These are phyloP conservation scores for Crotalus horridus DNA, from an alignment of 2,113 vertebrate species.

Conservation along the genomic window DNA sequence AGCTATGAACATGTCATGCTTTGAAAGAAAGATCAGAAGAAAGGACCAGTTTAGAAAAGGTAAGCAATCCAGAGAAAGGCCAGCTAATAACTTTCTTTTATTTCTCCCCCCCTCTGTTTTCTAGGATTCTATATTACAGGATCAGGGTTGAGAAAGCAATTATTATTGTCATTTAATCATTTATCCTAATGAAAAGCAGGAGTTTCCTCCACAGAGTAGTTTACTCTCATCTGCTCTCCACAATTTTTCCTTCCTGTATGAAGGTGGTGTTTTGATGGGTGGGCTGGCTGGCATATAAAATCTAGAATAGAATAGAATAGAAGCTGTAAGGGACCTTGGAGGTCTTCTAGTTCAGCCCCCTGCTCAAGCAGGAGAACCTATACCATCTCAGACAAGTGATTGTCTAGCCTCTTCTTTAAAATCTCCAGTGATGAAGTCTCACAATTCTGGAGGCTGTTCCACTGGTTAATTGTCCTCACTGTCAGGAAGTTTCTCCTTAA, in stretches of 20 bases:
- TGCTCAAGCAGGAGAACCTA: too few species aligned
- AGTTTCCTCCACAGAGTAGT: background rate
- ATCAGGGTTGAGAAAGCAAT: background rate
- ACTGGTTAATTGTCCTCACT: too few species aligned
- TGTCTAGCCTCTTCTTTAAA: too few species aligned
- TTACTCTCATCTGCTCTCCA: background rate
- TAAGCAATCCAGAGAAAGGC: background rate
- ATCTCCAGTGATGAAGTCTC: too few species aligned
- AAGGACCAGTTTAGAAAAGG: background rate
- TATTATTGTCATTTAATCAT: background rate
- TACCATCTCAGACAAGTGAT: too few species aligned
- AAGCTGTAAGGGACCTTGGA: too few species aligned
- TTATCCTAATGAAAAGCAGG: background rate
- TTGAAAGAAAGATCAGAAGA: background rate
- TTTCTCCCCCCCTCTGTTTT: background rate
- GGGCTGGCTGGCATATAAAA: background rate
- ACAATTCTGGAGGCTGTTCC: too few species aligned
- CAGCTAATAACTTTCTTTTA: background rate
- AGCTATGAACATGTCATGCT: background rate
- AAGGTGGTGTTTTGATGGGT: background rate
- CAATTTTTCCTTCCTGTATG: background rate
- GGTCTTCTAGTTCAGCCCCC: too few species aligned
- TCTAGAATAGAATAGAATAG: background rate
- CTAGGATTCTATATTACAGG: background rate
- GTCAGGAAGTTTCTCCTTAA: too few species aligned